Evolutionary conservation across 2,797 vertebrate genomes (phyloP).

Genomic region (Hybognathus amarus): DNA sequence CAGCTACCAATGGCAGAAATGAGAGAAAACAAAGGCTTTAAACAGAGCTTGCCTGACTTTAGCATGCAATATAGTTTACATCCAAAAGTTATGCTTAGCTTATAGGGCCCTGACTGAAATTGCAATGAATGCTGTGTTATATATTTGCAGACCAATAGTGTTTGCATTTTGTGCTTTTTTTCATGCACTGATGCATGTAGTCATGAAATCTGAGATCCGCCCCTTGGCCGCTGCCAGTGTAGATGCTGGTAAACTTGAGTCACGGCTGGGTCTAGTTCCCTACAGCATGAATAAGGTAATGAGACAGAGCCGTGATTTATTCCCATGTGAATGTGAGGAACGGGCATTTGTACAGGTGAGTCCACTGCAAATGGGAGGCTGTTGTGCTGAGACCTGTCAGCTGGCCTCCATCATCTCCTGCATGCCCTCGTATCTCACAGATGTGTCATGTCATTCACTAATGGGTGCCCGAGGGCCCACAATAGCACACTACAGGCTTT

Average conservation of each 20-base stretch:
- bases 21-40: not conserved
- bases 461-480: conserved; percentile 76
- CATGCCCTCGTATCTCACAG: conserved; percentile 65
- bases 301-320: conserved; percentile 66
- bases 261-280: conserved; percentile 65
- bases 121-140: not conserved
- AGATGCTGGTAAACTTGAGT: conserved; percentile 59
- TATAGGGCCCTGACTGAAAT: not conserved
- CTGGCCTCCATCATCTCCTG: conserved; percentile 69
- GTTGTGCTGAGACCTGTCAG: conserved; percentile 69
- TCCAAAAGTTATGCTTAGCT: not conserved
- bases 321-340: conserved; percentile 61
- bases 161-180: not conserved
- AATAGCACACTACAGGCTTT: conserved; percentile 77
- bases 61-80: not conserved
- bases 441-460: conserved; percentile 80
- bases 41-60: not conserved
- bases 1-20: not conserved
- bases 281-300: conserved; percentile 70
- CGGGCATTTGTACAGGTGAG: conserved; percentile 48
- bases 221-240: not conserved
- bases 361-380: conserved; percentile 64
- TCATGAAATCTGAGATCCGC: not conserved
- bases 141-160: not conserved
- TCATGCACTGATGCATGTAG: not conserved